phyloP scores from a whole-genome alignment of 2,113 vertebrate species.

The Anarrhichthys ocellatus region DNA sequence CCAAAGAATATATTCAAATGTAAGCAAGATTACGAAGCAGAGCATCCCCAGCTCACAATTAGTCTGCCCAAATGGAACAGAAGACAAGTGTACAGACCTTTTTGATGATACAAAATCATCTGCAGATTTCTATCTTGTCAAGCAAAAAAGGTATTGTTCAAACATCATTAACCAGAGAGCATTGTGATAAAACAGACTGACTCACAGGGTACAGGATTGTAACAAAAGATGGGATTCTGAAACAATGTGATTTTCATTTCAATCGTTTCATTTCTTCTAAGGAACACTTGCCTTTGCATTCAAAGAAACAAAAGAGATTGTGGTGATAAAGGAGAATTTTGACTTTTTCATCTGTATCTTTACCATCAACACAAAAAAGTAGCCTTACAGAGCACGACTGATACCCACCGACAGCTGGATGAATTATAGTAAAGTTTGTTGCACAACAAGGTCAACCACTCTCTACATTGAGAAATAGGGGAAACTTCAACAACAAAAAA shows the following conservation, averaged over 20 bases:
- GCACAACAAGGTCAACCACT: constrained; percentile 10
- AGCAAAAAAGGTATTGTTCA: background rate
- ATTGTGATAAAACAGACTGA: background rate
- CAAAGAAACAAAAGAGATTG: background rate
- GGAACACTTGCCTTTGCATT: background rate
- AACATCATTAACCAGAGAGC: background rate
- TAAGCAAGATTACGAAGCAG: constrained; percentile 2
- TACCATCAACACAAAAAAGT: constrained; percentile 15
- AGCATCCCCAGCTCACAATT: background rate
- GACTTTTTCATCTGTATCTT: constrained; percentile 1
- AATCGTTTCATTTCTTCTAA: background rate
- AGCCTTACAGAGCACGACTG: constrained; percentile 20
- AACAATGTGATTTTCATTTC: constrained; percentile 6
- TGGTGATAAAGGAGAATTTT: background rate
- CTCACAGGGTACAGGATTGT: background rate
- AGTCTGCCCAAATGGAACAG: background rate
- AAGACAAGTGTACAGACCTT: background rate
- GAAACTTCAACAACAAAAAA: background rate
- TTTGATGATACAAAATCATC: background rate
- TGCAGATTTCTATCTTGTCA: background rate
- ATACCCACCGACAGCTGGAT: constrained; percentile 49
- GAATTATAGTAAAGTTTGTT: constrained; percentile 22
- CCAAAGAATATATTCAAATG: background rate
- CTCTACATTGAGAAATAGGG: background rate
- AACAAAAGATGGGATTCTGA: background rate